A percentile compares a stretch with the other conserved stretches of the same genome.
Conservation (phyloP, 2,888 invertebrate species). For the Azorinus chamasolen region DNA sequence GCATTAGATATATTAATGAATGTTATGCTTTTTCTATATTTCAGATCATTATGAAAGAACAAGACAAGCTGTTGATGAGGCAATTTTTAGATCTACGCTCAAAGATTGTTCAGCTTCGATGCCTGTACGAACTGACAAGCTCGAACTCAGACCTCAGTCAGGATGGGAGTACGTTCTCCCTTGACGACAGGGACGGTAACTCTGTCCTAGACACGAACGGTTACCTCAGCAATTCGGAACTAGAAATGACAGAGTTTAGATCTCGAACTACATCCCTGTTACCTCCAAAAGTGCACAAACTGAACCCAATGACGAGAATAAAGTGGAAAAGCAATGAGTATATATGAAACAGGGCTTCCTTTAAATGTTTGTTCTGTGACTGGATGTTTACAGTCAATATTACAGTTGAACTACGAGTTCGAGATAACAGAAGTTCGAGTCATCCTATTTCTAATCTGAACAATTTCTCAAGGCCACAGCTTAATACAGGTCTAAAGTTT, state of each 20-base stretch:
- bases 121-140: slow-evolving; percentile 68
- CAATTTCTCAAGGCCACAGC: too few species aligned
- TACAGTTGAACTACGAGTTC: too few species aligned
- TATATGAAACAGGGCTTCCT: slow-evolving; percentile 50
- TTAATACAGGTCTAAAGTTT: too few species aligned
- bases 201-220: slow-evolving; percentile 38
- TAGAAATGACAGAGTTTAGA: slow-evolving; percentile 68
- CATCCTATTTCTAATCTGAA: too few species aligned
- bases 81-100: slow-evolving; percentile 78
- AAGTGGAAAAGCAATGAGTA: slow-evolving; percentile 77
- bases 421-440: too few species aligned
- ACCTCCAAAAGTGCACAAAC: slow-evolving; percentile 56
- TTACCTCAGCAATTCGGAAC: slow-evolving; percentile 46
- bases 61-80: slow-evolving; percentile 76
- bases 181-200: slow-evolving; percentile 65
- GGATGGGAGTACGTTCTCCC: slow-evolving; percentile 74
- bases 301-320: slow-evolving; percentile 63
- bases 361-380: too few species aligned
- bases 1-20: too few species aligned
- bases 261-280: slow-evolving; percentile 68
- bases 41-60: slow-evolving; percentile 78
- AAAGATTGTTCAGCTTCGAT: slow-evolving; percentile 74
- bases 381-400: too few species aligned
- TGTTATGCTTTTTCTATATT: slow-evolving; percentile 23
- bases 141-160: slow-evolving; percentile 75